Conservation (phyloP, 1,140 invertebrate species). For the Drosophila guanche region DNA sequence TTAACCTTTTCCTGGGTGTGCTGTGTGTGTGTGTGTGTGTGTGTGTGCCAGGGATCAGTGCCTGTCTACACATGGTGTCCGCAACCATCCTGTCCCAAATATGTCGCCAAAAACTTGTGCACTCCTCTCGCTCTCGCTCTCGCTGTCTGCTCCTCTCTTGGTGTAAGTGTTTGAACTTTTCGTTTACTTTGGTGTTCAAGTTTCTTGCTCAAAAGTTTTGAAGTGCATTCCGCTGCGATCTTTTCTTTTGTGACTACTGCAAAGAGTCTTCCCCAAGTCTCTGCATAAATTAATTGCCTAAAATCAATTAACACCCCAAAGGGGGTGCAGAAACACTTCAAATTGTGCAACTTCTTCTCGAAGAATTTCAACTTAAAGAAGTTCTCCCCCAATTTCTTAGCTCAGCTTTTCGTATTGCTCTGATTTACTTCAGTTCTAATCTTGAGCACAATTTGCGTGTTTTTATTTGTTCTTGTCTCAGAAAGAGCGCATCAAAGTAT, state of each 20-base stretch:
- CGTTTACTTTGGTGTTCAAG: conserved; percentile 57
- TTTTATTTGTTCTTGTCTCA: too few species aligned
- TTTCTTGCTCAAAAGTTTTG: conserved; percentile 55
- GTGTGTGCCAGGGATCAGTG: background rate
- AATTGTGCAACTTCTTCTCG: too few species aligned
- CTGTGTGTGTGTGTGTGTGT: too few species aligned
- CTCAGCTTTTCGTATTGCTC: too few species aligned
- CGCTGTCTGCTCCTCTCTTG: conserved; percentile 8
- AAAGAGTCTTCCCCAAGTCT: conserved; percentile 30
- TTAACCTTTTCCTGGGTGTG: conserved; percentile 53
- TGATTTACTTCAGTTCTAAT: too few species aligned
- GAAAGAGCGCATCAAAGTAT: background rate
- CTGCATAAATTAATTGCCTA: conserved; percentile 1
- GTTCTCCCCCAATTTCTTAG: too few species aligned
- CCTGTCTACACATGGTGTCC: background rate
- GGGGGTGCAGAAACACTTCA: too few species aligned
- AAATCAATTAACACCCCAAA: too few species aligned
- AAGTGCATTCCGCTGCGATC: conserved; percentile 6
- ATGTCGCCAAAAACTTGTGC: conserved; percentile 65
- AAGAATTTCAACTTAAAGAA: too few species aligned
- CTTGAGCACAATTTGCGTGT: too few species aligned
- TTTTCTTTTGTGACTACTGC: conserved; percentile 34
- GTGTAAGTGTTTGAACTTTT: conserved; percentile 51
- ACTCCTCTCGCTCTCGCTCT: conserved; percentile 9
- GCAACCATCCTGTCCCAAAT: conserved; percentile 43